Evolutionary conservation across 2,797 vertebrate genomes (phyloP).

Genomic region (Manis javanica): DNA sequence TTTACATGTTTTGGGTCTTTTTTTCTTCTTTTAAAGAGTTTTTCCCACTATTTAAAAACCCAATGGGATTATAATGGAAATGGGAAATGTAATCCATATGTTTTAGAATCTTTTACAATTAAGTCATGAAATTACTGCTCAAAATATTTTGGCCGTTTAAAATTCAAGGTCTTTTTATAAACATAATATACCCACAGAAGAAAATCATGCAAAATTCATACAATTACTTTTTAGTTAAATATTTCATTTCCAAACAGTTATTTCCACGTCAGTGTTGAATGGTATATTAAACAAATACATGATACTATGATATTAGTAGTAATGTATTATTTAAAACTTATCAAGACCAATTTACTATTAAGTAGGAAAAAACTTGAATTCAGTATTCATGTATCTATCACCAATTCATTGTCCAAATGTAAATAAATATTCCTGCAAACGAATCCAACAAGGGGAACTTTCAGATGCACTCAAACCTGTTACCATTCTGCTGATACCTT

Average conservation of each 20-base stretch:
- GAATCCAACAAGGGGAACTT: background rate
- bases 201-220: constrained; percentile 27
- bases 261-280: background rate
- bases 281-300: background rate
- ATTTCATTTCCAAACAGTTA: constrained; percentile 32
- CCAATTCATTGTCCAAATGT: background rate
- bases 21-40: background rate
- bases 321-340: background rate
- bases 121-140: constrained; percentile 63
- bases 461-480: background rate
- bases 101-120: constrained; percentile 65
- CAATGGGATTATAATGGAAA: constrained; percentile 49
- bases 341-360: background rate
- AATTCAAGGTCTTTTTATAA: constrained; percentile 2
- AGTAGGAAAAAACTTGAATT: background rate
- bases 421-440: background rate
- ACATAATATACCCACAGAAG: background rate
- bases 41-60: constrained; percentile 67
- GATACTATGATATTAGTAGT: background rate
- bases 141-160: constrained; percentile 55
- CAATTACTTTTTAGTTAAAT: background rate
- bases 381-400: background rate
- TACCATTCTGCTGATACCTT: background rate
- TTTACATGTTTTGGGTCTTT: constrained; percentile 49
- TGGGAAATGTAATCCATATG: constrained; percentile 69